These are phyloP conservation scores for Apamea monoglypha DNA, from an alignment of 2,888 invertebrate genomes.

Conservation along the genomic window DNA sequence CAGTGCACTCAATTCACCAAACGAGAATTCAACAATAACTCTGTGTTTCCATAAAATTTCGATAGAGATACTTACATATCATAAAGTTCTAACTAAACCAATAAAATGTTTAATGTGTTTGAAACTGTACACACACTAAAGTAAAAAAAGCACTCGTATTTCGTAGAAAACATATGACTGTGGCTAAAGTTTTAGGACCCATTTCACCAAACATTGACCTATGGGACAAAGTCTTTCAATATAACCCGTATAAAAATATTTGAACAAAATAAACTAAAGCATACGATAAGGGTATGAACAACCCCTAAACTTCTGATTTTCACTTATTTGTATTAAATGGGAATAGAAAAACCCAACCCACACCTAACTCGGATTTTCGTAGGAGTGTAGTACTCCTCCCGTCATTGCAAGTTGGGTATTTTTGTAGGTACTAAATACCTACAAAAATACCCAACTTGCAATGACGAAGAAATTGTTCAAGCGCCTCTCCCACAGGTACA, in stretches of 20 bases:
- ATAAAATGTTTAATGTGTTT: slow-evolving; percentile 30
- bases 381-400: too few species aligned
- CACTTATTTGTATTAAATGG: not conserved
- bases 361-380: not conserved
- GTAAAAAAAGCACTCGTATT: slow-evolving; percentile 20
- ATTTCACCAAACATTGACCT: not conserved
- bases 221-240: slow-evolving; percentile 5
- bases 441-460: not conserved
- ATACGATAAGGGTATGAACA: not conserved
- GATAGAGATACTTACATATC: slow-evolving; percentile 3
- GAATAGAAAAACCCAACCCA: not conserved
- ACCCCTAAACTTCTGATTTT: slow-evolving; percentile 1
- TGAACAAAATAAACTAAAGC: not conserved
- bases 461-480: not conserved
- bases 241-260: slow-evolving; percentile 10
- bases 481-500: too few species aligned
- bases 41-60: not conserved
- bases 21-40: not conserved
- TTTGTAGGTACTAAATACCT: not conserved
- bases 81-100: slow-evolving; percentile 15
- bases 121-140: slow-evolving; percentile 26
- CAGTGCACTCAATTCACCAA: not conserved
- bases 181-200: slow-evolving; percentile 14
- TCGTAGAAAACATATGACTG: slow-evolving; percentile 5
- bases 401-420: too few species aligned